Percentiles rank a stretch among this genome's conserved stretches.
phyloP scores from a whole-genome alignment of 2,113 vertebrate genomes.

The Podarcis cretensis region DNA sequence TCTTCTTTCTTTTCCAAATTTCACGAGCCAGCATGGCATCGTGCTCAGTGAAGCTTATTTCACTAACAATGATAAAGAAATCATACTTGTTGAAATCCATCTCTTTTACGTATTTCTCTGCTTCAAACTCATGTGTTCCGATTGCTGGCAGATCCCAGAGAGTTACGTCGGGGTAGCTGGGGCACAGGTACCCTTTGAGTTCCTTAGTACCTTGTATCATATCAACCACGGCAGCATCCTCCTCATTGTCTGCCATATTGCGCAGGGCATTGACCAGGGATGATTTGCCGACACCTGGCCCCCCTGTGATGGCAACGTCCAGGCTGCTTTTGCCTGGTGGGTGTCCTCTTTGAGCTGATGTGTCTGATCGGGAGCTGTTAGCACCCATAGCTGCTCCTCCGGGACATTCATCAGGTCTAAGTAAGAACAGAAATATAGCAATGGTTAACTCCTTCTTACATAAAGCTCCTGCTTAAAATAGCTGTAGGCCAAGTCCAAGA shows the following conservation, averaged over 20 bases:
- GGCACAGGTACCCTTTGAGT: conserved; percentile 39
- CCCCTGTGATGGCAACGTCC: conserved; percentile 3
- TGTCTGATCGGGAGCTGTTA: no score
- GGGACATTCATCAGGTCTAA: no score
- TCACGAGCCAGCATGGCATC: conserved; percentile 46
- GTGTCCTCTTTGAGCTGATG: no score
- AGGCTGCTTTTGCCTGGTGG: neutral
- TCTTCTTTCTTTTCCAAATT: conserved; percentile 56
- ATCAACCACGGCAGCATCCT: neutral
- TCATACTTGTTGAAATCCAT: conserved; percentile 51
- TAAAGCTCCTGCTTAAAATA: no score
- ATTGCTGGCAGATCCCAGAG: conserved; percentile 66
- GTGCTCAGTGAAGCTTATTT: conserved; percentile 46
- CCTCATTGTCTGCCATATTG: neutral
- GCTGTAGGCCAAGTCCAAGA: no score
- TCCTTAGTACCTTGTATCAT: neutral
- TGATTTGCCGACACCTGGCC: neutral
- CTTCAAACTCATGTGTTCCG: conserved; percentile 39
- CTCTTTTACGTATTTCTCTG: conserved; percentile 39
- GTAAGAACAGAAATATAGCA: no score
- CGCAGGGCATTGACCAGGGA: neutral
- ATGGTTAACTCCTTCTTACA: no score
- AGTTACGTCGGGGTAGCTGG: conserved; percentile 38
- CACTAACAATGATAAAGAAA: conserved; percentile 59
- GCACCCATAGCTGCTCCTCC: no score